phyloP scores from a whole-genome alignment of 2,888 invertebrate genomes.

The Torymus texanus region DNA sequence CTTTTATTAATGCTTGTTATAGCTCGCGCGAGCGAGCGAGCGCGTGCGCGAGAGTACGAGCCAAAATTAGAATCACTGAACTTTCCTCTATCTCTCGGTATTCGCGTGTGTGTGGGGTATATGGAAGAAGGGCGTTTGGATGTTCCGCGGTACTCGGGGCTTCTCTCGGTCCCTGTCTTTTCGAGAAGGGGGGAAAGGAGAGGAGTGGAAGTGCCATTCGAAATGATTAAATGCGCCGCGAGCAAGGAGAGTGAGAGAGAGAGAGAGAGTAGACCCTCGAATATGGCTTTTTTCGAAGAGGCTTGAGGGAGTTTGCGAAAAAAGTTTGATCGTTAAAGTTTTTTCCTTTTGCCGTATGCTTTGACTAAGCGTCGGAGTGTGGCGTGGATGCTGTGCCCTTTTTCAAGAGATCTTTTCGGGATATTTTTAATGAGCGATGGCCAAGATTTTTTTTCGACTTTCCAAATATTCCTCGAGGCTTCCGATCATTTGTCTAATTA shows the following conservation, averaged over 20 bases:
- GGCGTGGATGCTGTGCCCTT: no score
- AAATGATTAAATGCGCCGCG: constrained; percentile 45
- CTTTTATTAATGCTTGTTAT: constrained; percentile 60
- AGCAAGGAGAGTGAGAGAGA: constrained; percentile 14
- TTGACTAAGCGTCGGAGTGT: no score
- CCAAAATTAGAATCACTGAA: constrained; percentile 45
- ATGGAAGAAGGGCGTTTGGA: constrained; percentile 1
- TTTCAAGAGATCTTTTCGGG: no score
- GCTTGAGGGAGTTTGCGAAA: constrained; percentile 16
- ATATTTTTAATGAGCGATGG: no score
- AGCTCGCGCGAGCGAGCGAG: constrained; percentile 28
- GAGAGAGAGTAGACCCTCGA: no score
- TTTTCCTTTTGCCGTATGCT: constrained; percentile 13
- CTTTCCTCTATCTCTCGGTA: not conserved
- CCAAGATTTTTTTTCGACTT: no score
- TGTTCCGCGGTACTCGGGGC: not conserved
- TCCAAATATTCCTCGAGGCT: no score
- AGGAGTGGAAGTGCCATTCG: constrained; percentile 27
- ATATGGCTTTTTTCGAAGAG: constrained; percentile 13
- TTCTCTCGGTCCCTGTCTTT: not conserved
- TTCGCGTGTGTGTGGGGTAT: not conserved
- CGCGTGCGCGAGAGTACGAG: constrained; percentile 25
- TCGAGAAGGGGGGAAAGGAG: not conserved
- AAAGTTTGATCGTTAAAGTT: constrained; percentile 51
- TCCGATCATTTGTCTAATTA: no score